Evolutionary conservation across 2,888 invertebrate species (phyloP).

Genomic region (Limnephilus auricula): DNA sequence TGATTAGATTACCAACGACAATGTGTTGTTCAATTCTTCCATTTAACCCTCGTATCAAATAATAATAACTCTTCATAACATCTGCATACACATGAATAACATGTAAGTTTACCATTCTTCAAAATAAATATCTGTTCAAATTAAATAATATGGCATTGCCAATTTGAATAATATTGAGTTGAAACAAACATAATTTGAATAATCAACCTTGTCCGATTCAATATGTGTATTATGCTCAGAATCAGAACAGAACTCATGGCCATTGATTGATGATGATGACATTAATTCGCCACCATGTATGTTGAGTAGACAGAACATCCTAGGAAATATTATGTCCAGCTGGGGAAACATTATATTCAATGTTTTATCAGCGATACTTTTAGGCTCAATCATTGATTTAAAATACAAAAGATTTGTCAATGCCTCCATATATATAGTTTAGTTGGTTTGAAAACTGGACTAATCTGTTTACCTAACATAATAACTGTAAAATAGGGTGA

Average conservation of each 20-base stretch:
- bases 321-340: background rate
- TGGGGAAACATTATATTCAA: background rate
- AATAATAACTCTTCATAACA: background rate
- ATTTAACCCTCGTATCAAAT: background rate
- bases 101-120: background rate
- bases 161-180: slow-evolving; percentile 2
- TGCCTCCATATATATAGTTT: background rate
- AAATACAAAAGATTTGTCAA: background rate
- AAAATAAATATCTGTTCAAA: background rate
- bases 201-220: background rate
- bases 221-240: background rate
- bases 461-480: background rate
- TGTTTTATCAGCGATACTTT: background rate
- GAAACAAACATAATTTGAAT: background rate
- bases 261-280: background rate
- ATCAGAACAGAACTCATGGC: background rate
- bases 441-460: background rate
- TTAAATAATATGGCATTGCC: background rate
- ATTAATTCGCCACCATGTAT: background rate
- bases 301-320: background rate
- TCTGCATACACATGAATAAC: background rate
- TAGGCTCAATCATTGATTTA: background rate
- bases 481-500: background rate
- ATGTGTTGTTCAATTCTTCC: background rate
- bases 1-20: too few relatives aligned